Evolutionary conservation across 1,140 invertebrate genomes (phyloP).

Genomic region (Drosophila murphyi): DNA sequence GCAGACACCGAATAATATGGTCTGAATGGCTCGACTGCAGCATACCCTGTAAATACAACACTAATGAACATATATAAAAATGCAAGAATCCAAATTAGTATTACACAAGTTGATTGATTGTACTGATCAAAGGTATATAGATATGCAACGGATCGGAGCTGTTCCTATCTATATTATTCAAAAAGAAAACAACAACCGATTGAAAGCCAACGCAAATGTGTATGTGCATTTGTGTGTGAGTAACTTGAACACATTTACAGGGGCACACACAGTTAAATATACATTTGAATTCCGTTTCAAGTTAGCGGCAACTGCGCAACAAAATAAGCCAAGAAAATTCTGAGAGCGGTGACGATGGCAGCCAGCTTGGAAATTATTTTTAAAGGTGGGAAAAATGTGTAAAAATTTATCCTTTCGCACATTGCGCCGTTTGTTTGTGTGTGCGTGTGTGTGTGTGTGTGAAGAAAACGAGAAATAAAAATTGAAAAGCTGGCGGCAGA

Average conservation of each 20-base stretch:
- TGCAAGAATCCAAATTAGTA: too few relatives aligned
- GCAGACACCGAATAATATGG: constrained; percentile 1
- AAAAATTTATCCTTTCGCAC: constrained; percentile 67
- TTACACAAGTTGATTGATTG: background rate
- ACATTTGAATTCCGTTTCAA: constrained; percentile 79
- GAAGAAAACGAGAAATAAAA: constrained; percentile 51
- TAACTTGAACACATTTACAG: constrained; percentile 11
- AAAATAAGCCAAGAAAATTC: constrained; percentile 66
- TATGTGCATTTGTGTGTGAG: background rate
- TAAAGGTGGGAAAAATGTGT: constrained; percentile 75
- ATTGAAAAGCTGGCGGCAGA: constrained; percentile 63
- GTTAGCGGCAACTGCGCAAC: constrained; percentile 64
- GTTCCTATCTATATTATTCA: background rate
- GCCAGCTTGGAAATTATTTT: constrained; percentile 61
- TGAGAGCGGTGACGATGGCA: background rate
- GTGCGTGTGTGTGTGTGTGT: constrained; percentile 23
- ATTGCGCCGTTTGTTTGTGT: constrained; percentile 15
- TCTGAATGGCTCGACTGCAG: background rate
- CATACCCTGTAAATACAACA: constrained; percentile 1
- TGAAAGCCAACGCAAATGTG: constrained; percentile 45
- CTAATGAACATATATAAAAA: too few relatives aligned
- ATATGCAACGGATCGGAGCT: background rate
- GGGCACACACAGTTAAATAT: constrained; percentile 60
- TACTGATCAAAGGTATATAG: background rate
- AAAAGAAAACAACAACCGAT: constrained; percentile 10